Conservation (phyloP, 2,888 invertebrate species). For the Caenorhabditis afra region DNA sequence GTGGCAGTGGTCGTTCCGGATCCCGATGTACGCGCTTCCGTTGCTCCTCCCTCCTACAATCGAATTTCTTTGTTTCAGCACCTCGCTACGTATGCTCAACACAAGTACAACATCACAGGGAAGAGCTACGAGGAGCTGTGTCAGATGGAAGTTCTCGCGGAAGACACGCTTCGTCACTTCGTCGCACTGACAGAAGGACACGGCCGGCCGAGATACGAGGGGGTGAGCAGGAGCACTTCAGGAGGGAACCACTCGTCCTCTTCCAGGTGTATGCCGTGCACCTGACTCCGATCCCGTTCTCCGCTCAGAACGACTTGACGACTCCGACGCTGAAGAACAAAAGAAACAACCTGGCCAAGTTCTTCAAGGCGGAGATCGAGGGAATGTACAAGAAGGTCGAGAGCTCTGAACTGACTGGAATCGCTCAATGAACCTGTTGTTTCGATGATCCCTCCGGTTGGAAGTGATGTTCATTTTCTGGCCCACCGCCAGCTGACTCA, state of each 20-base stretch:
- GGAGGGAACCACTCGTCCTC: not conserved
- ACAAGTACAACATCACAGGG: conserved; percentile 40
- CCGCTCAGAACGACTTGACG: conserved; percentile 39
- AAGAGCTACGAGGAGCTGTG: conserved; percentile 51
- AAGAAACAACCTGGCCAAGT: conserved; percentile 33
- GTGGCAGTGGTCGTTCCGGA: conserved; percentile 56
- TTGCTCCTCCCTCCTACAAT: not conserved
- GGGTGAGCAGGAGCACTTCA: conserved; percentile 4
- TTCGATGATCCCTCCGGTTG: conserved; percentile 8
- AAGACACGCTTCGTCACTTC: conserved; percentile 38
- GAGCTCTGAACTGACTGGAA: conserved; percentile 14
- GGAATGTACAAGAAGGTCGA: conserved; percentile 52
- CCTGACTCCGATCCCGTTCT: conserved; percentile 41
- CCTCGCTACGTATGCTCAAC: conserved; percentile 31
- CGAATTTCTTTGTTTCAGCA: conserved; percentile 11
- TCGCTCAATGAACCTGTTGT: conserved; percentile 15
- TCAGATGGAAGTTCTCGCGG: conserved; percentile 21
- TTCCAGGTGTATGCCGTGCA: conserved; percentile 46
- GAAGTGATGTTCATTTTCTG: conserved; percentile 31
- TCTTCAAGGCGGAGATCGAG: conserved; percentile 41
- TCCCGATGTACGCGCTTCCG: conserved; percentile 24
- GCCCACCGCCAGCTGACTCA: conserved; percentile 12
- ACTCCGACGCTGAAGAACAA: conserved; percentile 61
- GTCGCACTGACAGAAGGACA: conserved; percentile 36
- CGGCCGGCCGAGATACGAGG: conserved; percentile 47